Conservation (phyloP, 2,797 vertebrate genomes). For the Sebastes paucispinis region DNA sequence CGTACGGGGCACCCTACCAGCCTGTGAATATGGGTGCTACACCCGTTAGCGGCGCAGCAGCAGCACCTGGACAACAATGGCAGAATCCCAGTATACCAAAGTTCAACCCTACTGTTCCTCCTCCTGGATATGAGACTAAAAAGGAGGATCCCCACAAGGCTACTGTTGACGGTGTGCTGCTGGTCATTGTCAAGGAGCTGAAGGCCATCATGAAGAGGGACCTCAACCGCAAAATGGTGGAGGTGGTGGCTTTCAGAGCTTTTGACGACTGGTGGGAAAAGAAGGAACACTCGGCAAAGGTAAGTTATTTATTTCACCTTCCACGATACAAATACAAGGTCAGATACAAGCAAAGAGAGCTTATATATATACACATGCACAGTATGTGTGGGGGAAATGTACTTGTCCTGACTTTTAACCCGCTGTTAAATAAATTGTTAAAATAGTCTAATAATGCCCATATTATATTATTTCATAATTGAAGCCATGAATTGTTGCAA, state of each 20-base stretch:
- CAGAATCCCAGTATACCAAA: conserved; percentile 87
- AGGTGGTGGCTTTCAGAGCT: conserved; percentile 96
- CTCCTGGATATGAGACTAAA: conserved; percentile 91
- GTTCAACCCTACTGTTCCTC: conserved; percentile 96
- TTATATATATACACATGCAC: no score
- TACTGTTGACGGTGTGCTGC: conserved; percentile 94
- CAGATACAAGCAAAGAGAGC: neutral
- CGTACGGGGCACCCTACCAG: conserved; percentile 88
- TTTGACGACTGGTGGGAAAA: conserved; percentile 99
- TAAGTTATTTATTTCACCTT: conserved; percentile 53
- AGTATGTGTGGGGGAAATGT: neutral
- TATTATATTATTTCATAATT: neutral
- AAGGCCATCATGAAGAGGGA: conserved; percentile 99
- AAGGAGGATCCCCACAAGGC: conserved; percentile 98
- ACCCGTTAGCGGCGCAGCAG: conserved; percentile 57
- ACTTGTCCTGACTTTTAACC: no score
- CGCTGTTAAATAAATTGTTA: neutral
- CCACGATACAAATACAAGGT: neutral
- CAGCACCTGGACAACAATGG: conserved; percentile 89
- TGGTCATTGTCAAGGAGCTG: conserved; percentile 96
- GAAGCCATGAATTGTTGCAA: neutral
- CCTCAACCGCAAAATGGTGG: conserved; percentile 98
- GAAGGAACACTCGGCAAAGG: conserved; percentile 96
- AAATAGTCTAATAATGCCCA: neutral
- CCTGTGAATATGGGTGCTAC: conserved; percentile 83